Evolutionary conservation across 2,797 vertebrate genomes (phyloP).

Genomic region (Rhodeus uyekii): DNA sequence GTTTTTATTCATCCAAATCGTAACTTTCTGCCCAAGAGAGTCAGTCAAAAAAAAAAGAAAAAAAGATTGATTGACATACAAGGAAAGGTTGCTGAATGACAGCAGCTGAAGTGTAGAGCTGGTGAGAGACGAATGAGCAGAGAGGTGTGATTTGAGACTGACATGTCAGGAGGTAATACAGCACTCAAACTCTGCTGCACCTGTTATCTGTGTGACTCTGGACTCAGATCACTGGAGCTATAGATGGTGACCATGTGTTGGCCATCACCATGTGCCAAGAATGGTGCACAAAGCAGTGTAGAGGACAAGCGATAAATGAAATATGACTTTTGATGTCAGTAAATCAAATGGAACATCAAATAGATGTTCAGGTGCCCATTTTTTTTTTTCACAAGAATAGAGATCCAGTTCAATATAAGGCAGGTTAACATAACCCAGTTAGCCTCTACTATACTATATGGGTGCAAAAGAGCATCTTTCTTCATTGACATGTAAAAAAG

Average conservation of each 20-base stretch:
- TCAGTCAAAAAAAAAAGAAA: not conserved
- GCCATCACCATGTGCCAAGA: constrained; percentile 1
- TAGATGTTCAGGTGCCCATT: not conserved
- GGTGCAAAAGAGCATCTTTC: not conserved
- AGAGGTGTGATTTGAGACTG: constrained; percentile 37
- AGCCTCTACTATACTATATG: not conserved
- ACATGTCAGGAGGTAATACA: constrained; percentile 37
- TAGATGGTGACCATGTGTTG: constrained; percentile 35
- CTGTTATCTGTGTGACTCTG: constrained; percentile 35
- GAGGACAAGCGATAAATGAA: not conserved
- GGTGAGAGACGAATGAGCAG: not conserved
- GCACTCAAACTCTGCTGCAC: constrained; percentile 19
- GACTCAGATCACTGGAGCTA: constrained; percentile 30
- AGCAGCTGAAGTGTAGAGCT: not conserved
- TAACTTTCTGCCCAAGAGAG: not conserved
- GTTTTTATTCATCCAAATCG: not conserved
- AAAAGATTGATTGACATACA: not conserved
- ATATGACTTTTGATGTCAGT: not conserved
- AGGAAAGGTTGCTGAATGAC: not conserved
- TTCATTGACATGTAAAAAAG: not conserved
- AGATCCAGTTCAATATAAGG: not conserved
- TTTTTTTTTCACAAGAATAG: not conserved
- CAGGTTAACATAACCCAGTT: not conserved
- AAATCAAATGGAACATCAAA: not conserved
- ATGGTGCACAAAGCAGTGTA: not conserved